Evolutionary conservation across 2,797 vertebrate genomes (phyloP).

Genomic region (Picus viridis): DNA sequence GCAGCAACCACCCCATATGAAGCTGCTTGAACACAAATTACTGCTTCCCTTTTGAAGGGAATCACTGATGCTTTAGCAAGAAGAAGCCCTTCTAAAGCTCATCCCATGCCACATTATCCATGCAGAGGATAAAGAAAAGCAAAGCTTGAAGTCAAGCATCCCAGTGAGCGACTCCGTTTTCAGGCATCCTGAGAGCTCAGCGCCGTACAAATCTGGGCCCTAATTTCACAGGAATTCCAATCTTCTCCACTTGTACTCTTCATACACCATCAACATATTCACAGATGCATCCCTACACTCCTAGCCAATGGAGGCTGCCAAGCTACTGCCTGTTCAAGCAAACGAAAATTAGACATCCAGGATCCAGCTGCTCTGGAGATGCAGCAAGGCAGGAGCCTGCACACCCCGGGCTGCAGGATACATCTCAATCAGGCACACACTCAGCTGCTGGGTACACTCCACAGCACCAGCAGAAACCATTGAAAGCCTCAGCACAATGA

Average conservation of each 20-base stretch:
- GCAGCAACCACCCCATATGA: background rate
- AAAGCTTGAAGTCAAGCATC: slow-evolving; percentile 6
- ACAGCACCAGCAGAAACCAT: background rate
- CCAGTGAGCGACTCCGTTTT: background rate
- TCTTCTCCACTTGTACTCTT: background rate
- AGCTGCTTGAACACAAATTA: background rate
- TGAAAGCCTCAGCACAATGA: background rate
- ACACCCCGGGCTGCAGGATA: background rate
- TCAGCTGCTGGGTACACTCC: background rate
- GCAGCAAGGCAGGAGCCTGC: background rate
- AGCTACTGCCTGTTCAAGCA: background rate
- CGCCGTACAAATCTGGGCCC: background rate
- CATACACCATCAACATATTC: background rate
- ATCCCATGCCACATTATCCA: background rate
- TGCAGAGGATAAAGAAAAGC: background rate
- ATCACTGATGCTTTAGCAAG: background rate
- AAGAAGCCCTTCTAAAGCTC: background rate
- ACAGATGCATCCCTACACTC: background rate
- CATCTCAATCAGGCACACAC: slow-evolving; percentile 16
- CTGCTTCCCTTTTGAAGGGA: background rate
- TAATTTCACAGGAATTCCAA: background rate
- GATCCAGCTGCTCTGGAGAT: slow-evolving; percentile 28
- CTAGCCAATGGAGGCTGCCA: background rate
- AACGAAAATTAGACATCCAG: background rate
- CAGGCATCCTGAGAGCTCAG: background rate